Evolutionary conservation across 2,888 invertebrate genomes (phyloP).

Genomic region (Philereme transversata): DNA sequence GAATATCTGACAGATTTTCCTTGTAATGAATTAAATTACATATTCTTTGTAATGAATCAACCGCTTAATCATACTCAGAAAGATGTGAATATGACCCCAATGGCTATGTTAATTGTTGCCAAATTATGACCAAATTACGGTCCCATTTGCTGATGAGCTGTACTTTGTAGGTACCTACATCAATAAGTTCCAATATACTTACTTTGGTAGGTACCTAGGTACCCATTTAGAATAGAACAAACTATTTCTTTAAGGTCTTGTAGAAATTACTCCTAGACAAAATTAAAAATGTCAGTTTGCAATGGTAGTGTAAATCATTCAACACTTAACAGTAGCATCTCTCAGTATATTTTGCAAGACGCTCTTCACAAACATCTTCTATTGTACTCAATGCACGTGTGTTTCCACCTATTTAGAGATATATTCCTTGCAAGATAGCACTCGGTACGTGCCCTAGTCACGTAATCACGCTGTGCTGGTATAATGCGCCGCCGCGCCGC

Average conservation of each 20-base stretch:
- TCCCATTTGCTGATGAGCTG: slow-evolving; percentile 4
- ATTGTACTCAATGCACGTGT: slow-evolving; percentile 53
- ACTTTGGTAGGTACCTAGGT: background rate
- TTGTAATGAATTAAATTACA: slow-evolving; percentile 17
- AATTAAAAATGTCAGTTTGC: no score
- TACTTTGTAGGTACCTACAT: background rate
- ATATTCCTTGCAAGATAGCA: slow-evolving; percentile 58
- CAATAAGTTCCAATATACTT: background rate
- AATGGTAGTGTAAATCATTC: no score
- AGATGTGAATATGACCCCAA: slow-evolving; percentile 4
- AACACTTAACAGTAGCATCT: no score
- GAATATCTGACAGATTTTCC: slow-evolving; percentile 14
- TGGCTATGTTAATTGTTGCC: slow-evolving; percentile 16
- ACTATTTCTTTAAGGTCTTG: no score
- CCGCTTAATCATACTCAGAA: slow-evolving; percentile 16
- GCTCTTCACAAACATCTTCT: no score
- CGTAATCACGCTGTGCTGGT: slow-evolving; percentile 53
- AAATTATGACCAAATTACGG: slow-evolving; percentile 6
- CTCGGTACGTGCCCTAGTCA: slow-evolving; percentile 72
- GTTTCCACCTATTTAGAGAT: slow-evolving; percentile 42
- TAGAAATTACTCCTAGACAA: no score
- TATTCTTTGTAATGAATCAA: slow-evolving; percentile 17
- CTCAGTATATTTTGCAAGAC: slow-evolving; percentile 2
- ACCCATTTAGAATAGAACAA: no score
- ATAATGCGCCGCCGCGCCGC: slow-evolving; percentile 27